Base-by-base conservation (phyloP, 2,113 vertebrate genomes). In the Hiodon alosoides region DNA sequence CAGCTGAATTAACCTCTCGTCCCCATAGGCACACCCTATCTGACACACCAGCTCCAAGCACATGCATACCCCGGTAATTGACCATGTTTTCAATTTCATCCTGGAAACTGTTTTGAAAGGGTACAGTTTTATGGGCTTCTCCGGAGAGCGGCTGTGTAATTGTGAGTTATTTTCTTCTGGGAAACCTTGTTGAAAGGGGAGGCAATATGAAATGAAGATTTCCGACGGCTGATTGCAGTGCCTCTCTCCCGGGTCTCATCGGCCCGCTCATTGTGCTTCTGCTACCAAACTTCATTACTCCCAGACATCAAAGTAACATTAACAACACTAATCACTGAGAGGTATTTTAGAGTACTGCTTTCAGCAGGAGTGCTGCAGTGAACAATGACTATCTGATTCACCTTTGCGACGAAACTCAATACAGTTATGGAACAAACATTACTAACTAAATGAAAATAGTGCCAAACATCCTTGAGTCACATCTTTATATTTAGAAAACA, bases 231-330 rank as follows among this genome's bases (percentile, higher is more conserved):
- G 78, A 79, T 79, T 78, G 71, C 17, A 16, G 69, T 60, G 31
- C 17, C 67, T 73, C 58, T 54, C n/a, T 60, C 47, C 57, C 73
- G 16, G 8, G 68, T 48, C 53, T 55, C 51, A 62, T 57, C 75
- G 14, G 50, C 14, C 71, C 8, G 50, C 48, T 69, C 11, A 51
- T 13, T 67, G 47, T 68, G 54, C n/a, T 70, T 62, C 67, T 66
- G 13, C 67, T 71, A 58, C 65, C 54, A 71, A 70, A 72, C 76
- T 74, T 79, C 81, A 78, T 74, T 74, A 66, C 61, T 69, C 62
- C 48, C 48, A 71, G 59, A 66, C 78, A 74, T 79, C 78, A 76
- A 61, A 65, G 74, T 47, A 46, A 67, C 73, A 77, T 55, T 14
- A 73, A 61, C 69, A 69, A 17, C 62, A 48, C 64, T 76, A 73